Base-by-base conservation (phyloP, 2,797 vertebrate genomes). In the Chromobotia macracanthus region DNA sequence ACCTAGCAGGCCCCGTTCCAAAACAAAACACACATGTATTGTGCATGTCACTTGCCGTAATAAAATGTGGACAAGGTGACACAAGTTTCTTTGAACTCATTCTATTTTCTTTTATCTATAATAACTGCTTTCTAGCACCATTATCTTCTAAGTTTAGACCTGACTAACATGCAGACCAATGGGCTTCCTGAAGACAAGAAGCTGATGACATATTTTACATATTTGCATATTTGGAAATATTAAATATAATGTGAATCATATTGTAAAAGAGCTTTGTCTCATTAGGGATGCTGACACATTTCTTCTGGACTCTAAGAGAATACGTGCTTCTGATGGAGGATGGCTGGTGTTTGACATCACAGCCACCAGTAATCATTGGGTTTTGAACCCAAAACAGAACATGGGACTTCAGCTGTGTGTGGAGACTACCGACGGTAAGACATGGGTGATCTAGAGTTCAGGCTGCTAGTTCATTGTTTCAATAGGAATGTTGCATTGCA, bases 281-380 rank as follows among this genome's bases (percentile, higher is more conserved):
- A 1, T 21, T 87, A 99, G 97, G 91, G 97, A 99, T 88, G 96
- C 98, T 55, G 97, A 99, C 82, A 95, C 97, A 0, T 99, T 98
- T 91, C 88, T 99, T 88, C 88, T 99, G 41, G 97, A 98, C 86
- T 95, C 94, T 69, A 97, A 95, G 90, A 96, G 92, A 82, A 92
- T 96, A 76, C 94, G 94, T 80, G 96, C 96, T 16, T 94, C 94
- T 15, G 96, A 98, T 46, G 96, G 98, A 73, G 98, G 97, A 60
- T 99, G 97, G 98, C 92, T 99, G 80, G 97, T 98, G 79, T 99
- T 99, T 84, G 98, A 99, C 91, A 97, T 99, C 87, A 99, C 98
- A 12, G 96, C 93, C 84, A 99, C 98, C 84, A 99, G 97, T 90
- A 99, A 99, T 88, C 97, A 98, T 78, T 99, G 98, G 98, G 94